Evolutionary conservation across 1,140 invertebrate species (phyloP), one percentile per base, ranked within the genome.

Genomic region (Geopemphigus sp.): DNA sequence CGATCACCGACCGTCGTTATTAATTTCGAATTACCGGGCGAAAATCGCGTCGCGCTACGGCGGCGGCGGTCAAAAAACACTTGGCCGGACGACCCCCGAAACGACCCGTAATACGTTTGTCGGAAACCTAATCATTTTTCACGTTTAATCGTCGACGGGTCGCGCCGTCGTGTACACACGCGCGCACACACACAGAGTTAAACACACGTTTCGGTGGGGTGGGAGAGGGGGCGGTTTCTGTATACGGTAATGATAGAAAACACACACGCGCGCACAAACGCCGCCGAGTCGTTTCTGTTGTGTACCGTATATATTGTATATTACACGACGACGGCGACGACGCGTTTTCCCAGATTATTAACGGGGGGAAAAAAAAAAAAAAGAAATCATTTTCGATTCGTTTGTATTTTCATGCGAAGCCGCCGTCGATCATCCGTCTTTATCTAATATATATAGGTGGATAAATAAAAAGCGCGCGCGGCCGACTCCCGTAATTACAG

Each of bases 281-380:
- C 39, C 39, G 11, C 39, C 11, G 39, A 45, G 5, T 45, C n/a
- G n/a, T n/a, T n/a, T n/a, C n/a, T n/a, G n/a, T n/a, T n/a, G n/a
- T n/a, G n/a, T n/a, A n/a, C n/a, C n/a, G n/a, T n/a, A n/a, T n/a
- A n/a, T n/a, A n/a, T n/a, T n/a, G 32, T 73, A 56, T 5, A 29
- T 19, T 1, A 54, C n/a, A 19, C 1, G 10, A 29, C 10, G 19
- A 4, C n/a, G 47, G n/a, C 24, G 1, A 53, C 29, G 26, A 22
- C 12, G 26, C n/a, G 57, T 78, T 78, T 78, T 78, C 74, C 56
- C 74, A 61, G 74, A 61, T 78, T 78, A 26, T 78, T 78, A 76
- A 78, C 22, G 14, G 5, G 10, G 12, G 53, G 19, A 50, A 17
- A 47, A 19, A 32, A 11, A 15, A n/a, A 70, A 53, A 26, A 26